Conservation (phyloP, 2,797 vertebrate genomes). For the Cottoperca gobio region DNA sequence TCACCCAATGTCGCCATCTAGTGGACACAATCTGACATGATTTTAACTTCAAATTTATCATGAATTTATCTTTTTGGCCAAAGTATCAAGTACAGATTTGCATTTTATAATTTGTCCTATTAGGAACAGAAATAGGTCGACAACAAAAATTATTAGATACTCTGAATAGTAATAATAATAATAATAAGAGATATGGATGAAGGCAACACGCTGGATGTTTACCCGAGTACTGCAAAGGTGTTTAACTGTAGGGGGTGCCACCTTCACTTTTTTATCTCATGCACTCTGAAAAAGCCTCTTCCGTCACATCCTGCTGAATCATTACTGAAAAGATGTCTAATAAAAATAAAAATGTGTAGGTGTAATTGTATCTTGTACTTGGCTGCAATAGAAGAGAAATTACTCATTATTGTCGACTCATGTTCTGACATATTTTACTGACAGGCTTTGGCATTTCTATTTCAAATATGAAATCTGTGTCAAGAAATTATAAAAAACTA, state of each 20-base stretch:
- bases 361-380: not conserved
- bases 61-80: too few relatives aligned
- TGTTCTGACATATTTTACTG: conserved; percentile 15
- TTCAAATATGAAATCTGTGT: conserved; percentile 5
- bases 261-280: not conserved
- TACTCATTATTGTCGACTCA: conserved; percentile 8
- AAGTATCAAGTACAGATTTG: too few relatives aligned
- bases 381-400: not conserved
- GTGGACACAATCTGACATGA: not conserved
- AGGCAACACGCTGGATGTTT: not conserved
- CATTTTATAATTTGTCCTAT: too few relatives aligned
- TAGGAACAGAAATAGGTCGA: not conserved
- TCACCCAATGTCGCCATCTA: not conserved
- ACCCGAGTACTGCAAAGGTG: not conserved
- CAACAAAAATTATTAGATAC: not conserved
- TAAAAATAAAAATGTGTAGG: conserved; percentile 7
- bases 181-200: not conserved
- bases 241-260: not conserved
- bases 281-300: not conserved
- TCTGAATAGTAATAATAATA: not conserved
- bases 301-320: not conserved
- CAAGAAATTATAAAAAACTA: conserved; percentile 28
- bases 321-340: conserved; percentile 12
- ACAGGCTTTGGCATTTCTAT: conserved; percentile 12
- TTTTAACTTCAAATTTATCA: too few relatives aligned